Evolutionary conservation across 2,797 vertebrate genomes (phyloP), one percentile per base, ranked within the genome.

Genomic region (Danio tinwini): DNA sequence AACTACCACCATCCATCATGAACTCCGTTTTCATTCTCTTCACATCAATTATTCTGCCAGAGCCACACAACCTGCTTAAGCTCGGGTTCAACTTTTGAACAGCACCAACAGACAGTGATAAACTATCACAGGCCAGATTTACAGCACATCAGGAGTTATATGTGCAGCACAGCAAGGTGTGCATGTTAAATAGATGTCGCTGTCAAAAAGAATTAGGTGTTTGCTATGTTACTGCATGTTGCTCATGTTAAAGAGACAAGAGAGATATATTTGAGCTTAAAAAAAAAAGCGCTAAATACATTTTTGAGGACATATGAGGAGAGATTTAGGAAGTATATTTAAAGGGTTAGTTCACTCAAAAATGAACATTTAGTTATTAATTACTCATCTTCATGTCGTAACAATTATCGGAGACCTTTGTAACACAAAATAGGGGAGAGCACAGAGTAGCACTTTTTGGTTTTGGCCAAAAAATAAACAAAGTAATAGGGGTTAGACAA

Each of bases 1-100:
- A 89, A 87, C 83, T 74, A 67, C 65, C 56, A 76, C 53, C 83
- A 90, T 89, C 82, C 84, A 91, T 89, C 88, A 90, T 74, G 55
- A 71, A 29, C 52, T 42, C 53, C 2, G 7, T 17, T 40, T 65
- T 73, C 68, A 55, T 50, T 72, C 72, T 70, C 17, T 53, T 69
- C 64, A 52, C 68, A 73, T 82, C 45, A 63, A 71, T 65, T 68
- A 73, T 59, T 49, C n/a, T 44, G 68, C 47, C 47, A 69, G 72
- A 45, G 44, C 29, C 12, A 37, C 72, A 65, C 65, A 63, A 73
- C 45, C 29, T 49, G 21, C 44, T 64, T 37, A 44, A 79, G 68
- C 72, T 53, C 56, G 5, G 7, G 61, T 59, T 42, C 49, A 69
- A 71, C 67, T 65, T 71, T 65, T 55, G 14, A 63, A 47, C 69